Evolutionary conservation across 2,888 invertebrate species (phyloP).

Genomic region (Eupithecia subfuscata): DNA sequence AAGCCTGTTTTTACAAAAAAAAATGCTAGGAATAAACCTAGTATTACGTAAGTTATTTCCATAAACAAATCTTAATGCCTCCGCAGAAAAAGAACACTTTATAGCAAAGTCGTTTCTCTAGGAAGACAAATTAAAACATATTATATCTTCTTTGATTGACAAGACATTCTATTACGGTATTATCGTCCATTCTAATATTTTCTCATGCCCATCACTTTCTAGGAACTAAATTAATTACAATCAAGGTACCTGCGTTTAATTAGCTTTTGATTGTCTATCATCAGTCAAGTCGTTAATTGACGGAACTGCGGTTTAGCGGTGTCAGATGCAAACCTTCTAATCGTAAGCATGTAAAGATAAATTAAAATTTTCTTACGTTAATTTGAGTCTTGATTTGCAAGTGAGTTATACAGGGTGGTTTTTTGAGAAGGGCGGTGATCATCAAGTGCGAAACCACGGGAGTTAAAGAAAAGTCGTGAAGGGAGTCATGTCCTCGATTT

Average conservation of each 20-base stretch:
- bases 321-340: not conserved
- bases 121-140: not conserved
- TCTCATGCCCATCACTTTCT: conserved; percentile 43
- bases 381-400: too few species aligned
- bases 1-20: too few species aligned
- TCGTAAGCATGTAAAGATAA: not conserved
- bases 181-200: conserved; percentile 9
- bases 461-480: too few species aligned
- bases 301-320: conserved; percentile 5
- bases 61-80: not conserved
- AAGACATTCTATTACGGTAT: conserved; percentile 9
- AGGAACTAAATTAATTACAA: conserved; percentile 39
- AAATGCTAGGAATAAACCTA: too few species aligned
- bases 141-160: conserved; percentile 9
- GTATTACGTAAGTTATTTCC: not conserved
- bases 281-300: conserved; percentile 39
- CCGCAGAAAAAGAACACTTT: not conserved
- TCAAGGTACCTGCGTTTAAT: conserved; percentile 27
- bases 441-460: too few species aligned
- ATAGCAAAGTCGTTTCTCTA: not conserved
- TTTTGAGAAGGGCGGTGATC: too few species aligned
- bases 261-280: conserved; percentile 43
- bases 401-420: too few species aligned
- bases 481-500: too few species aligned
- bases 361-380: not conserved